Evolutionary conservation across 2,888 invertebrate genomes (phyloP), one percentile per base, ranked within the genome.

Genomic region (Perizoma flavofasciatum): DNA sequence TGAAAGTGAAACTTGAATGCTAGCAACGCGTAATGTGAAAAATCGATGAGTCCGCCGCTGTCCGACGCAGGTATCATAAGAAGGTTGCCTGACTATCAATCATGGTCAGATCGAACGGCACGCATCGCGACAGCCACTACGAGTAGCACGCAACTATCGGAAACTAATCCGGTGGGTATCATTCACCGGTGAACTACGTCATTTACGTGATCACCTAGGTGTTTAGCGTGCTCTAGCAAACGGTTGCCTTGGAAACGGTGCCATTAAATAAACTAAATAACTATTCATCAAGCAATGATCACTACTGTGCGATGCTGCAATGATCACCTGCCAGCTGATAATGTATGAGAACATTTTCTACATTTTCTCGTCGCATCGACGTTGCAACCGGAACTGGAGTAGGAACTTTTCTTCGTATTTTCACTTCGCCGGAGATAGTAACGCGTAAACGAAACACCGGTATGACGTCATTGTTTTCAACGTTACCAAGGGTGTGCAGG

Each of bases 241-340:
- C 78, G 68, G 83, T 88, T 77, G 81, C 78, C 82, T 69, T 74
- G 76, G 83, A 74, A 82, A 88, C 84, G 70, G 86, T 87, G 85
- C 82, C 74, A 65, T 75, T 72, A 71, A 65, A 68, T 51, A 72
- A 75, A 79, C 74, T 71, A 74, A 75, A 72, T 69, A 59, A 66
- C 64, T 72, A 69, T 74, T 74, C 69, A 70, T 75, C 71, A 86
- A 82, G 82, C 82, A 56, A 78, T 77, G 81, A 78, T 73, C 75
- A 71, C 71, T 76, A 76, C 79, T 71, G 80, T 74, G 79, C 74
- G 69, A 69, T 43, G 66, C 61, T 79, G 69, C 72, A 77, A 82
- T 83, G 79, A 76, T 89, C 88, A 91, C 91, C 91, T 92, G 87
- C 88, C 83, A 89, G 74, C 78, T 84, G 83, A 89, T 85, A 85